These are phyloP conservation scores for Odontocolon sp. DNA, from an alignment of 2,888 invertebrate genomes.

Conservation along the genomic window DNA sequence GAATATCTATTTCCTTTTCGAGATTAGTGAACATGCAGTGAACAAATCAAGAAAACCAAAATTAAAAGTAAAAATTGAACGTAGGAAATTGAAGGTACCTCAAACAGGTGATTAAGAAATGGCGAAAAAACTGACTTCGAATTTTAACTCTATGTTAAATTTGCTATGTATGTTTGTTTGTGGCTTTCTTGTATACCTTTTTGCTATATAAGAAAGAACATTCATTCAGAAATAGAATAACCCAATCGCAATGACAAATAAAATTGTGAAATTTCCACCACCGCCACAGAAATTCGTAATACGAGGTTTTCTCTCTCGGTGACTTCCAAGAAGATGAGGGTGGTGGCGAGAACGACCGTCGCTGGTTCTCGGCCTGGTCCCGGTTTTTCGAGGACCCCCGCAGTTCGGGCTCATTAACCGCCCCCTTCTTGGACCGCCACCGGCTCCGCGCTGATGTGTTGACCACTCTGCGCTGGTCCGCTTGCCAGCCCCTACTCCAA, in stretches of 20 bases:
- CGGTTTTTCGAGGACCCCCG: constrained; percentile 72
- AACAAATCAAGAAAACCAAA: too few species aligned
- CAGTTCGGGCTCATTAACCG: constrained; percentile 79
- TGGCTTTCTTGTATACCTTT: too few species aligned
- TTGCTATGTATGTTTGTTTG: too few species aligned
- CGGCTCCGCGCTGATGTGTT: constrained; percentile 30
- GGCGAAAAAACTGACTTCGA: too few species aligned
- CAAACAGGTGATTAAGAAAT: too few species aligned
- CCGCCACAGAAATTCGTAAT: constrained; percentile 35
- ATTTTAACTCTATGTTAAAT: too few species aligned
- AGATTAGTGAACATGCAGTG: too few species aligned
- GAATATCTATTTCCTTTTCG: too few species aligned
- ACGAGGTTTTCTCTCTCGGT: constrained; percentile 16
- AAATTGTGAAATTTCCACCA: constrained; percentile 9
- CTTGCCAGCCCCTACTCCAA: background rate
- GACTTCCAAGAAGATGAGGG: constrained; percentile 52
- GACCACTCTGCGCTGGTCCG: constrained; percentile 29
- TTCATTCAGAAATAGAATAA: background rate
- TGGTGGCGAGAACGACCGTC: constrained; percentile 47
- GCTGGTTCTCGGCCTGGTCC: constrained; percentile 50
- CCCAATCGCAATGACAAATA: background rate
- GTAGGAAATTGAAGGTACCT: too few species aligned
- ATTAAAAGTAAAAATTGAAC: too few species aligned
- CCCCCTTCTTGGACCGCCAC: constrained; percentile 44
- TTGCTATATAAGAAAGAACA: too few species aligned